Conservation (phyloP, 2,113 vertebrate species). For the Nothocercus nigrocapillus region DNA sequence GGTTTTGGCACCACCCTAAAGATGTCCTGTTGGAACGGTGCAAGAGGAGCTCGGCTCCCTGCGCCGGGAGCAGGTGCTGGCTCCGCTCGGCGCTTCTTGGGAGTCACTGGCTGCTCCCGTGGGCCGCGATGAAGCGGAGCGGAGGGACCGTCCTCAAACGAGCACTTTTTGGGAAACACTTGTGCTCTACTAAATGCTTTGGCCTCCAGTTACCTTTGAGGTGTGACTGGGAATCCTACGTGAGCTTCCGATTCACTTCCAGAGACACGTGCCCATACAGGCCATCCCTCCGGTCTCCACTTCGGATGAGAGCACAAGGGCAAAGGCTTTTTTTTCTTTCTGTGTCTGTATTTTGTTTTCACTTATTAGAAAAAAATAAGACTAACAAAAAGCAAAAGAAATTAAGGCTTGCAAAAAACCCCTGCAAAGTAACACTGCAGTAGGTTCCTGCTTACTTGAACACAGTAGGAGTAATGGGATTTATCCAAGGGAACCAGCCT, state of each 20-base stretch:
- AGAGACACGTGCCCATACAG: neutral
- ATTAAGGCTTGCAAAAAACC: neutral
- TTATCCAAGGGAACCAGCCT: neutral
- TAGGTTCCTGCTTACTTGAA: neutral
- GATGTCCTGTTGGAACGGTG: slow-evolving; percentile 19
- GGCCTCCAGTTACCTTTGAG: neutral
- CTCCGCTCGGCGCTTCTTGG: neutral
- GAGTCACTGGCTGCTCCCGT: neutral
- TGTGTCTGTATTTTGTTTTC: neutral
- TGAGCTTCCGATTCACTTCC: neutral
- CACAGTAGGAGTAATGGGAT: neutral
- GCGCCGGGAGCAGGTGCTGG: neutral
- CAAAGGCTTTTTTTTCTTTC: neutral
- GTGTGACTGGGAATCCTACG: neutral
- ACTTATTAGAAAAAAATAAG: neutral
- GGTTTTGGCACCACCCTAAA: neutral
- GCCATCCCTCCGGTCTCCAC: neutral
- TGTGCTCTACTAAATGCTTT: neutral
- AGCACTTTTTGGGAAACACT: neutral
- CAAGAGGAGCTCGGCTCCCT: neutral
- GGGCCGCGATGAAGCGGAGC: neutral
- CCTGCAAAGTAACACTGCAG: neutral
- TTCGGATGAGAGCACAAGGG: neutral
- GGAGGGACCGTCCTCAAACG: neutral
- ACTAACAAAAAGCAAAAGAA: neutral